Percentiles rank a stretch among this genome's conserved stretches.
These are phyloP conservation scores for Nomia melanderi DNA, from an alignment of 1,140 invertebrate genomes.

Conservation along the genomic window DNA sequence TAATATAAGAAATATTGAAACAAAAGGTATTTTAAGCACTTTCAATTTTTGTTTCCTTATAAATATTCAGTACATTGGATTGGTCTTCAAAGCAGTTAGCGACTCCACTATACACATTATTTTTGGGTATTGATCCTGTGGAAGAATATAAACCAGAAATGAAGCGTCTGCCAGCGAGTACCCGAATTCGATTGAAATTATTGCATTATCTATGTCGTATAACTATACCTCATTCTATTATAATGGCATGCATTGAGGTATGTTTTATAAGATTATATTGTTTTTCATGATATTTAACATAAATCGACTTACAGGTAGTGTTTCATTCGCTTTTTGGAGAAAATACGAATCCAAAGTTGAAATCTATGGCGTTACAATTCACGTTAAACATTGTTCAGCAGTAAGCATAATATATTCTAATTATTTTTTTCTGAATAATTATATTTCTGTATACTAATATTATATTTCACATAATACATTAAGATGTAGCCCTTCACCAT, in stretches of 20 bases:
- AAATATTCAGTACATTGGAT: constrained; percentile 81
- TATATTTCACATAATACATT: constrained; percentile 33
- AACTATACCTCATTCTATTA: constrained; percentile 88
- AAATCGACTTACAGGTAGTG: constrained; percentile 84
- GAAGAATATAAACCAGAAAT: constrained; percentile 83
- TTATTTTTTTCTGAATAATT: background rate
- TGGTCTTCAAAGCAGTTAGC: constrained; percentile 87
- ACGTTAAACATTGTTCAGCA: constrained; percentile 89
- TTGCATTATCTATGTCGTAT: constrained; percentile 92
- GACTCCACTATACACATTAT: constrained; percentile 88
- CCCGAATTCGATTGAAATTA: constrained; percentile 91
- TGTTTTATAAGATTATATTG: constrained; percentile 17
- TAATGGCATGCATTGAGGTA: constrained; percentile 91
- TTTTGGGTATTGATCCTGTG: constrained; percentile 86
- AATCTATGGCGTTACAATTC: constrained; percentile 90
- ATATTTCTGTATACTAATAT: background rate
- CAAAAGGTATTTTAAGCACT: constrained; percentile 80
- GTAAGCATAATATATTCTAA: constrained; percentile 80
- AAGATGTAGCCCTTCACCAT: constrained; percentile 73
- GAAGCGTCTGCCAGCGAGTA: constrained; percentile 88
- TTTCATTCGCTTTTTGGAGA: constrained; percentile 93
- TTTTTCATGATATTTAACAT: constrained; percentile 24
- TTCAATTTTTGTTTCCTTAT: background rate
- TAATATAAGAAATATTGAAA: constrained; percentile 50
- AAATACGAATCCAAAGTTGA: constrained; percentile 91